Base-by-base conservation (phyloP, 2,888 invertebrate genomes). In the Phoenoteleia sp. region DNA sequence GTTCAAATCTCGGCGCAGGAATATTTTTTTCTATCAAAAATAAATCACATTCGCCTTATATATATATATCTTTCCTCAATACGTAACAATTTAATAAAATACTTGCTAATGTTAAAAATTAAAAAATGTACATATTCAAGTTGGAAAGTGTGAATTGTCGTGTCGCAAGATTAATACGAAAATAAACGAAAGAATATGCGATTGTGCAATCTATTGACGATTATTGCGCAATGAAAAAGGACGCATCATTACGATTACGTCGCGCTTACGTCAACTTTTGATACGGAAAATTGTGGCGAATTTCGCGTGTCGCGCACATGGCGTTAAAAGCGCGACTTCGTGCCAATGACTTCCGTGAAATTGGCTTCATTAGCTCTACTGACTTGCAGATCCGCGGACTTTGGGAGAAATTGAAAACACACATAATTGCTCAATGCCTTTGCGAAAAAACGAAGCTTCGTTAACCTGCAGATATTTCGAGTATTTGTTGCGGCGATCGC, bases 261-360 rank as follows among this genome's bases (percentile, higher is more conserved):
- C 5, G 25, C 21, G n/a, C 29, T 75, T 64, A 64, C 64, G 54
- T 75, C 75, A 75, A 62, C 29, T 47, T 47, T 64, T 54, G 54
- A 23, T 25, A 42, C 42, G 54, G 42, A 52, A 74, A 75, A 64
- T 75, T 36, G 52, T 54, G 29, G 19, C 54, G 7, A 49, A 39
- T 9, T 74, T 58, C n/a, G 29, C 54, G 21, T 25, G 54, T 39
- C n/a, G n/a, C n/a, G n/a, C 33, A 33, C 33, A 33, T 11, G 33
- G 33, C 33, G 33, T 33, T 11, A 9, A 33, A 33, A 45, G 29
- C 9, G 21, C 60, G 19, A 15, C 23, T 23, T 36, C 36, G 60
- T 64, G 64, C 69, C 21, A 47, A 33, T 75, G 54, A 75, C 52
- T 75, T 64, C 74, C 74, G 74, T 29, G 74, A 74, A 25, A 62